phyloP scores from a whole-genome alignment of 2,797 vertebrate genomes.

The Hypotaenidia philippensis region DNA sequence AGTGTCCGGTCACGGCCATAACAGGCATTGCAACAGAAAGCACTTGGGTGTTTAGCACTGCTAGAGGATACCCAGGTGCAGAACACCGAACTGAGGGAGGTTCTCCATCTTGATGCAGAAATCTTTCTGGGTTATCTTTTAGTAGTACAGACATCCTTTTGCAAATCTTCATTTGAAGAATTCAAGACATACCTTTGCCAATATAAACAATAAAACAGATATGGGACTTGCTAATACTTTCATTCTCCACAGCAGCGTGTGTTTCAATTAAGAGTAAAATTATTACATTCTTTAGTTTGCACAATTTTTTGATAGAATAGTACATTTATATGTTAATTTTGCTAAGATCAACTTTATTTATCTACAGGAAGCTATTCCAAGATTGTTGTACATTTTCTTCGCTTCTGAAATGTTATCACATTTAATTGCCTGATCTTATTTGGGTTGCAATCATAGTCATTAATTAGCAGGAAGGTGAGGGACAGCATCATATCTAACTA shows the following conservation, averaged over 20 bases:
- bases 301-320: slow-evolving; percentile 79
- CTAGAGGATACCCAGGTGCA: not conserved
- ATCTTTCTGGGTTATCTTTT: not conserved
- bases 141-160: not conserved
- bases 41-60: not conserved
- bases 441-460: slow-evolving; percentile 89
- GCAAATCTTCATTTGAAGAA: slow-evolving; percentile 25
- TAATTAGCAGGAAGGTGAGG: slow-evolving; percentile 93
- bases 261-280: slow-evolving; percentile 84
- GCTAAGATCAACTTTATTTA: slow-evolving; percentile 86
- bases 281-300: slow-evolving; percentile 74
- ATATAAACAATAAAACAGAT: slow-evolving; percentile 2
- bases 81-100: not conserved
- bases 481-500: slow-evolving; percentile 90
- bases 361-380: slow-evolving; percentile 80
- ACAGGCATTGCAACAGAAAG: not conserved
- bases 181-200: not conserved
- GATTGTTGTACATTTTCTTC: slow-evolving; percentile 83
- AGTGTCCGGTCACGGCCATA: fast-evolving
- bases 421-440: slow-evolving; percentile 94
- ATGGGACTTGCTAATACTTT: slow-evolving; percentile 45
- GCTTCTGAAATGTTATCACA: slow-evolving; percentile 91
- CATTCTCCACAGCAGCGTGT: slow-evolving; percentile 19
- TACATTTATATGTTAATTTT: slow-evolving; percentile 86
- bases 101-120: not conserved